Conservation (phyloP, 2,888 invertebrate species). For the Chrysolina haemoptera region DNA sequence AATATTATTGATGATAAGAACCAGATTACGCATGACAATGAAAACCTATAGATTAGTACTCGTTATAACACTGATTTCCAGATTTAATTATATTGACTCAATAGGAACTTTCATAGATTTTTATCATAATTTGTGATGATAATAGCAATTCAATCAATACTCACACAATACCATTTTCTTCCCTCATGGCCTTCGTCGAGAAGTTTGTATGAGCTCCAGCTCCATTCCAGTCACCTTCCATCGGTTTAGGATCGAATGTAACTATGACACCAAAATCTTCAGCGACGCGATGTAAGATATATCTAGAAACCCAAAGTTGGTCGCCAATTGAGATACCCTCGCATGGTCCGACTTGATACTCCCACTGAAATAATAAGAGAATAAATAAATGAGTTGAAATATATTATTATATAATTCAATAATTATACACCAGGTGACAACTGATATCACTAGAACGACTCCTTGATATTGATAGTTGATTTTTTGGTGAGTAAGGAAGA, state of each 20-base stretch:
- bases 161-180: conserved; percentile 88
- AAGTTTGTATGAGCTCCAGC: conserved; percentile 98
- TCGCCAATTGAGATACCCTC: conserved; percentile 88
- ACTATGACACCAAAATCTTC: conserved; percentile 92
- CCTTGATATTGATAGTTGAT: too few species aligned
- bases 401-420: too few species aligned
- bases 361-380: conserved; percentile 74
- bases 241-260: conserved; percentile 84
- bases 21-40: too few species aligned
- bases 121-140: background rate
- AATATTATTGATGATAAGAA: too few species aligned
- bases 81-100: too few species aligned
- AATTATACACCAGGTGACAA: too few species aligned
- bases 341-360: conserved; percentile 93
- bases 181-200: conserved; percentile 93
- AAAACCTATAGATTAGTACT: too few species aligned
- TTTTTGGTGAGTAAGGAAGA: too few species aligned
- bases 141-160: conserved; percentile 59
- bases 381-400: too few species aligned
- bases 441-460: too few species aligned
- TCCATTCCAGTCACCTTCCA: conserved; percentile 93
- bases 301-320: conserved; percentile 91
- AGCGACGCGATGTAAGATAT: conserved; percentile 90
- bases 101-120: too few species aligned
- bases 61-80: too few species aligned